Conservation (phyloP, 2,888 invertebrate species). For the Eurytoma adleriae region DNA sequence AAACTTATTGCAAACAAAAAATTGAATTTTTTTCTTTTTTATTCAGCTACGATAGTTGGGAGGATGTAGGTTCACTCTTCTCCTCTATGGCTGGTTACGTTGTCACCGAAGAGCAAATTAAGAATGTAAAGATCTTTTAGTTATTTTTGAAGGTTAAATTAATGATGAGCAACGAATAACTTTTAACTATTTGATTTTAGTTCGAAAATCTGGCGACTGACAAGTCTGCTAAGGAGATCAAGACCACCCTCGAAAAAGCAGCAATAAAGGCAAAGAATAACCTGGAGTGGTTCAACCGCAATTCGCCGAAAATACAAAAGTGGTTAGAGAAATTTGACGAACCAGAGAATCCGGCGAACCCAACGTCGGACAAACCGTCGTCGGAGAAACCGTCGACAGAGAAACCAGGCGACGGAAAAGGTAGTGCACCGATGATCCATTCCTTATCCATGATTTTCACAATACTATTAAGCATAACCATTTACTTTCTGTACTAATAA, state of each 20-base stretch:
- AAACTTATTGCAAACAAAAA: too few relatives aligned
- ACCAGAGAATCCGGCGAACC: too few relatives aligned
- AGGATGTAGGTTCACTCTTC: constrained; percentile 61
- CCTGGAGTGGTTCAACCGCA: constrained; percentile 44
- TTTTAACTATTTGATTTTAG: constrained; percentile 49
- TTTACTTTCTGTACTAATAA: not conserved
- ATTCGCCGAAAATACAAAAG: constrained; percentile 46
- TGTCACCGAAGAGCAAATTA: constrained; percentile 58
- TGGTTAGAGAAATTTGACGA: constrained; percentile 51
- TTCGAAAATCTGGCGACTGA: constrained; percentile 56
- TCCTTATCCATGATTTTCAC: not conserved
- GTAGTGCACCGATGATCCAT: not conserved
- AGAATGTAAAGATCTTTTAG: constrained; percentile 58
- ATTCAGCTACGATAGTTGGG: constrained; percentile 64
- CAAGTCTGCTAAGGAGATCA: not conserved
- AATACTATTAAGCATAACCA: not conserved
- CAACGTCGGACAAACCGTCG: too few relatives aligned
- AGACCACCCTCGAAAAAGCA: constrained; percentile 25
- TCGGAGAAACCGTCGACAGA: not conserved
- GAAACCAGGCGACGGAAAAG: not conserved
- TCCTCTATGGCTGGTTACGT: constrained; percentile 59
- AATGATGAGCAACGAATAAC: not conserved
- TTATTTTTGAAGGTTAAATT: too few relatives aligned
- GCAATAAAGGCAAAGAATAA: constrained; percentile 55
- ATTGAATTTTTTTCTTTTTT: too few relatives aligned